phyloP scores from a whole-genome alignment of 1,140 invertebrate species.

The Drosophila hydei region DNA sequence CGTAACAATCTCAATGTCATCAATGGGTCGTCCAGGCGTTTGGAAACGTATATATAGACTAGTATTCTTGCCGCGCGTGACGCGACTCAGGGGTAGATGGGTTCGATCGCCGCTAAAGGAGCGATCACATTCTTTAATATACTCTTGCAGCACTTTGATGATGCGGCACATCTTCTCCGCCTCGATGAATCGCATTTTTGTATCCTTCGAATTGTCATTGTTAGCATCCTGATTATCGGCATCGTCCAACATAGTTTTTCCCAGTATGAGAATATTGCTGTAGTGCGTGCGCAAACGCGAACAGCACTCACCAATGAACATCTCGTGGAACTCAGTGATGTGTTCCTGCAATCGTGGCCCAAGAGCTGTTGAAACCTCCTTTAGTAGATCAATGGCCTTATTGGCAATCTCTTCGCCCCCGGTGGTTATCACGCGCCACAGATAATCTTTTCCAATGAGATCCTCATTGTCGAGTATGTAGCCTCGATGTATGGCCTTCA shows the following conservation, averaged over 20 bases:
- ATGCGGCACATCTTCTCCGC: conserved; percentile 96
- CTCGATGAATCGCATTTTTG: conserved; percentile 86
- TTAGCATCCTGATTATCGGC: conserved; percentile 62
- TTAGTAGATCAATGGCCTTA: conserved; percentile 95
- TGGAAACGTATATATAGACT: conserved; percentile 94
- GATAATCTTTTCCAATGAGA: conserved; percentile 97
- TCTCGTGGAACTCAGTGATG: conserved; percentile 92
- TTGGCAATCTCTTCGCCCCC: conserved; percentile 96
- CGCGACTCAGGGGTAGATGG: conserved; percentile 87
- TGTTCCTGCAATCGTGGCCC: conserved; percentile 91
- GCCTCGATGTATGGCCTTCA: conserved; percentile 93
- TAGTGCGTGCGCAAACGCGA: conserved; percentile 94
- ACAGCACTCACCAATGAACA: conserved; percentile 95
- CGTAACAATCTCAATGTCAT: conserved; percentile 96
- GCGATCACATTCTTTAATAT: conserved; percentile 97
- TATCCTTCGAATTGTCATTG: conserved; percentile 75
- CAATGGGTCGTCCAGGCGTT: conserved; percentile 94
- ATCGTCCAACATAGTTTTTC: conserved; percentile 80
- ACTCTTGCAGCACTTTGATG: conserved; percentile 97
- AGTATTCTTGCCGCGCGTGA: conserved; percentile 95
- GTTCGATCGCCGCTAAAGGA: conserved; percentile 95
- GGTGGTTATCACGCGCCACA: conserved; percentile 96
- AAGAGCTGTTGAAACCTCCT: conserved; percentile 97
- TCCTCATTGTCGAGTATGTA: conserved; percentile 94
- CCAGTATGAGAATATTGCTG: conserved; percentile 86